phyloP scores from a whole-genome alignment of 2,797 vertebrate species.

The Dryobates pubescens region DNA sequence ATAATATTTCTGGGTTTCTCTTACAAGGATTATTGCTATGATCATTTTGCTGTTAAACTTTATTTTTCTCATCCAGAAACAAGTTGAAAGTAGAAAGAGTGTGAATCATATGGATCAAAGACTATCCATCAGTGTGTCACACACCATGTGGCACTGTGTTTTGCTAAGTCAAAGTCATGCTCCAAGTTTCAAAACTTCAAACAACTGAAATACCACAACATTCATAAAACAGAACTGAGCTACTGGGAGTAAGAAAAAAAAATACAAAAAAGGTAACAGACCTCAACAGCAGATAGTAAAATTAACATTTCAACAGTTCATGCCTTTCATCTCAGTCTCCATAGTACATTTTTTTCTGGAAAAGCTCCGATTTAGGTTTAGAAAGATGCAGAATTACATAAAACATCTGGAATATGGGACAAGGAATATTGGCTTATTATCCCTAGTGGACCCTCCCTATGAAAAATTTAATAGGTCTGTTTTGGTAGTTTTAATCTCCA shows the following conservation, averaged over 20 bases:
- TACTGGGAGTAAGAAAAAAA: conserved; percentile 90
- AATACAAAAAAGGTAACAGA: conserved; percentile 92
- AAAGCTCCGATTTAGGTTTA: conserved; percentile 88
- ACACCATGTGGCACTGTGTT: conserved; percentile 84
- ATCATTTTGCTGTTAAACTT: neutral
- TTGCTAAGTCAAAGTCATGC: conserved; percentile 86
- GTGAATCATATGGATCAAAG: conserved; percentile 65
- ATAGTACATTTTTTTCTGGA: conserved; percentile 86
- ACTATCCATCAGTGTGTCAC: conserved; percentile 71
- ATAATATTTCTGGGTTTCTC: neutral
- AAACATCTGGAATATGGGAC: conserved; percentile 97
- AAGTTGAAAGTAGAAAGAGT: conserved; percentile 21
- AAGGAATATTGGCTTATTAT: conserved; percentile 97
- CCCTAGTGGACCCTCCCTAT: conserved; percentile 92
- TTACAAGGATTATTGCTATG: neutral
- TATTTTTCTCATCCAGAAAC: conserved; percentile 18
- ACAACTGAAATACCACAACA: conserved; percentile 94
- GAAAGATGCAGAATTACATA: conserved; percentile 91
- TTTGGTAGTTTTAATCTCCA: conserved; percentile 94
- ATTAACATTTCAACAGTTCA: conserved; percentile 99
- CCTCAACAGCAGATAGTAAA: conserved; percentile 98
- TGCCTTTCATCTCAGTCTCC: conserved; percentile 96
- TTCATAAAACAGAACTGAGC: conserved; percentile 96
- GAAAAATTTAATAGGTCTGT: conserved; percentile 99
- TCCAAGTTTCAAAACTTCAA: conserved; percentile 90